phyloP scores from a whole-genome alignment of 1,140 invertebrate genomes.

The Acromyrmex heyeri region DNA sequence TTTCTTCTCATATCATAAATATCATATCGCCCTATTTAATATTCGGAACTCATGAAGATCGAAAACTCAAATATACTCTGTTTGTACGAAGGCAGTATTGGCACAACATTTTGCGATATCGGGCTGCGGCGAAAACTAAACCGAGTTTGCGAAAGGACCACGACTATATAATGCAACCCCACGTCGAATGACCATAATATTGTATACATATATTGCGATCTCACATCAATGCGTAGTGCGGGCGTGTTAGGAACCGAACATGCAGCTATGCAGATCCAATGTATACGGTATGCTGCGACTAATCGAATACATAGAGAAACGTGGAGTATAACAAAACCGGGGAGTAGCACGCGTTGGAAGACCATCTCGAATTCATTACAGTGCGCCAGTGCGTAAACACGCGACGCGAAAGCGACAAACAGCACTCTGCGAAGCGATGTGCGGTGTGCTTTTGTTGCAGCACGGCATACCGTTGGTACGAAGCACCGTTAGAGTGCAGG shows the following conservation, averaged over 20 bases:
- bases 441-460: conserved; percentile 45
- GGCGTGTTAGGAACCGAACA: neutral
- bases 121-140: neutral
- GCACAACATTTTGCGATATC: neutral
- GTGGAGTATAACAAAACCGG: conserved; percentile 37
- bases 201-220: neutral
- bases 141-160: conserved; percentile 6
- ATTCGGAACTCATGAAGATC: neutral
- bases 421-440: conserved; percentile 45
- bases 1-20: neutral
- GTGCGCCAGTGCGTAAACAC: conserved; percentile 56
- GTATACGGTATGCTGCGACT: conserved; percentile 24
- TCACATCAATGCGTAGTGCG: neutral
- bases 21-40: neutral
- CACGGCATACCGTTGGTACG: conserved; percentile 26
- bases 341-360: conserved; percentile 44
- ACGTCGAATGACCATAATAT: conserved; percentile 24
- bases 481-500: conserved; percentile 34
- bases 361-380: conserved; percentile 62
- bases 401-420: conserved; percentile 52
- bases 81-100: neutral
- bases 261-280: neutral
- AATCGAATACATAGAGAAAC: conserved; percentile 48
- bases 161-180: conserved; percentile 23
- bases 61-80: neutral